A percentile compares a stretch with the other conserved stretches of the same genome.
Conservation (phyloP, 2,888 invertebrate species). For the Pachydiplax longipennis region DNA sequence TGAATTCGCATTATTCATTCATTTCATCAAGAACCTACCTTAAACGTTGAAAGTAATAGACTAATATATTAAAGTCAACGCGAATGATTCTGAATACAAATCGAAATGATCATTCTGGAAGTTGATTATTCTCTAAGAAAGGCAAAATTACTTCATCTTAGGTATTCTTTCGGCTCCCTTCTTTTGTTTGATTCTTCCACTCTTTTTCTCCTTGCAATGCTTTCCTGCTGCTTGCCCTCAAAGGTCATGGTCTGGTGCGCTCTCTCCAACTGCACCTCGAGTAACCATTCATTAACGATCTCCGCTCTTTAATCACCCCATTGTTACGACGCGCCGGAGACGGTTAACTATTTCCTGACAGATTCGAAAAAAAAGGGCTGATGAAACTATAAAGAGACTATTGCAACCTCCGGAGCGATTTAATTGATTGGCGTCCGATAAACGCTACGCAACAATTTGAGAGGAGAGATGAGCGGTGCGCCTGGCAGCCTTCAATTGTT, state of each 20-base stretch:
- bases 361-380: not conserved
- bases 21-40: too few relatives aligned
- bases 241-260: not conserved
- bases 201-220: not conserved
- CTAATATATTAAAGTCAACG: too few relatives aligned
- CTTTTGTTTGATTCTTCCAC: not conserved
- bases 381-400: not conserved
- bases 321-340: not conserved
- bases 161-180: too few relatives aligned
- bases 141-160: too few relatives aligned
- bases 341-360: not conserved
- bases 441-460: too few relatives aligned
- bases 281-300: not conserved
- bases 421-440: not conserved
- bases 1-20: too few relatives aligned
- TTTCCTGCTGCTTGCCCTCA: not conserved
- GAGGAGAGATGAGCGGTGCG: too few relatives aligned
- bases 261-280: not conserved
- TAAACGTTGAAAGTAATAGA: too few relatives aligned
- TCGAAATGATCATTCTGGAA: too few relatives aligned
- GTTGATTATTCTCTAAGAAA: too few relatives aligned
- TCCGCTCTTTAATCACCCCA: not conserved
- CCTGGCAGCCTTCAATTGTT: too few relatives aligned
- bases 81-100: too few relatives aligned
- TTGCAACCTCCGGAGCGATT: not conserved